phyloP scores from a whole-genome alignment of 2,797 vertebrate genomes.

The Cephalopachus bancanus region DNA sequence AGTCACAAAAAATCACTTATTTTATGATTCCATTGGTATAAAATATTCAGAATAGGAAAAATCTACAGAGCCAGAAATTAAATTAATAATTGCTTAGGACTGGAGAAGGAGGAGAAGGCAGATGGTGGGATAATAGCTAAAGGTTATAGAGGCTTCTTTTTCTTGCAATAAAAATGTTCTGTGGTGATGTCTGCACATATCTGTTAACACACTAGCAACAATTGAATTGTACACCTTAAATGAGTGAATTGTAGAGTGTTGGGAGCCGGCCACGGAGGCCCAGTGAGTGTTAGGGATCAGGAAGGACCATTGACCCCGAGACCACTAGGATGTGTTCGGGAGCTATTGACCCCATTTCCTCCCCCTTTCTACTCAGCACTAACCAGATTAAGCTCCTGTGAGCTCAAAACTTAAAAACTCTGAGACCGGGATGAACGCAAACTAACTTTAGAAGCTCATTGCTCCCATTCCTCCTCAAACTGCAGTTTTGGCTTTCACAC shows the following conservation, averaged over 20 bases:
- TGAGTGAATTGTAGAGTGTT: not conserved
- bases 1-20: not conserved
- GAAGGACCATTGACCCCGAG: too few species aligned
- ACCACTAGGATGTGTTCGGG: too few species aligned
- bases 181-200: not conserved
- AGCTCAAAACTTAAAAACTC: too few species aligned
- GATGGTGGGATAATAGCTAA: not conserved
- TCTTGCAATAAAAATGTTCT: slow-evolving; percentile 12
- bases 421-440: too few species aligned
- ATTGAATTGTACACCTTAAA: not conserved
- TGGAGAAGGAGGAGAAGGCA: not conserved
- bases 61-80: not conserved
- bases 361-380: too few species aligned
- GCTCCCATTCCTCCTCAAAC: too few species aligned
- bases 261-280: too few species aligned
- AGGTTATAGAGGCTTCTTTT: not conserved
- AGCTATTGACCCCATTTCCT: too few species aligned
- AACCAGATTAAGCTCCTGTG: too few species aligned
- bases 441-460: too few species aligned
- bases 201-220: not conserved
- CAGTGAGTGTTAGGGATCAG: too few species aligned
- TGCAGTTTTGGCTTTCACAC: too few species aligned
- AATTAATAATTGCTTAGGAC: not conserved
- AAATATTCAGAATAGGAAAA: slow-evolving; percentile 15
- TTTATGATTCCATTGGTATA: not conserved